These are phyloP conservation scores for Hippocampus guttulatus DNA, from an alignment of 2,113 vertebrate species.

Conservation along the genomic window DNA sequence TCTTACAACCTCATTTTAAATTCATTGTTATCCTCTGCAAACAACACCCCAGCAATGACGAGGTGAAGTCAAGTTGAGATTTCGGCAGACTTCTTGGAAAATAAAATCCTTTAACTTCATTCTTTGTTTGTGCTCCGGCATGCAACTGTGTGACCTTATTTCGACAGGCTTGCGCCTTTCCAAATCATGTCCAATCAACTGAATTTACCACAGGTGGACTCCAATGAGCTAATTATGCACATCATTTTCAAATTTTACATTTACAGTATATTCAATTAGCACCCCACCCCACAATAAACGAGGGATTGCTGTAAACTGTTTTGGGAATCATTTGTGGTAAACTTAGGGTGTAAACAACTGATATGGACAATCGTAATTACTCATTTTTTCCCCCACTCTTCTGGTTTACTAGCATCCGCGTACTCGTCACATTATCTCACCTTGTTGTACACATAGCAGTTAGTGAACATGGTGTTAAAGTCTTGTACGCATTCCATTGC, in stretches of 20 bases:
- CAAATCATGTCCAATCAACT: background rate
- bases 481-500: slow-evolving; percentile 85
- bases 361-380: too few species aligned
- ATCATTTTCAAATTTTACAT: too few species aligned
- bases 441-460: slow-evolving; percentile 91
- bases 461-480: slow-evolving; percentile 88
- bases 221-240: background rate
- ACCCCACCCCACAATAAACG: too few species aligned
- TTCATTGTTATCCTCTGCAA: background rate
- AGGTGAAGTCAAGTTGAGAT: too few species aligned
- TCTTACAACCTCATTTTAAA: too few species aligned
- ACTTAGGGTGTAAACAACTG: too few species aligned
- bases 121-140: background rate
- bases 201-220: background rate
- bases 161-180: background rate
- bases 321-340: too few species aligned
- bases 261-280: too few species aligned
- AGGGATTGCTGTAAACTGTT: too few species aligned
- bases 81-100: background rate
- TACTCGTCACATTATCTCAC: slow-evolving; percentile 56
- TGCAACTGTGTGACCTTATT: background rate
- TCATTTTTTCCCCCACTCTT: too few species aligned
- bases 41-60: too few species aligned
- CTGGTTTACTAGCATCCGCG: background rate
- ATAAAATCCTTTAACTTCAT: background rate